Percentiles rank a stretch among this genome's conserved stretches.
Evolutionary conservation across 2,888 invertebrate species (phyloP).

Genomic region (Dynastes tityus): DNA sequence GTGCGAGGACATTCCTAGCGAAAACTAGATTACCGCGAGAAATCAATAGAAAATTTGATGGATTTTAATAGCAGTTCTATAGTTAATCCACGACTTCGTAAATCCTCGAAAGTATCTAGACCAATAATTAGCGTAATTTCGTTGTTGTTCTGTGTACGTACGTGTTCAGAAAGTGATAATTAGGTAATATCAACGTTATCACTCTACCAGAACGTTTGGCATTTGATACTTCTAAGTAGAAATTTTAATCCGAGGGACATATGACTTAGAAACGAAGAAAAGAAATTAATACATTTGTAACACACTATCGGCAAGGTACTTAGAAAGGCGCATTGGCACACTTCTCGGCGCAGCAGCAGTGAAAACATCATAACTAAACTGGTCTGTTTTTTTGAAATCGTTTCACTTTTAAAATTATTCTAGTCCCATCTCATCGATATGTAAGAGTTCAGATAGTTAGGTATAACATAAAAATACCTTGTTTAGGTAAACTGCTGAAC

Average conservation of each 20-base stretch:
- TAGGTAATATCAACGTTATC: constrained; percentile 7
- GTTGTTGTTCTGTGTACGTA: background rate
- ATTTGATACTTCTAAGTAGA: constrained; percentile 17
- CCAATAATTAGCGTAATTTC: too few relatives aligned
- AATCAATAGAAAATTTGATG: too few relatives aligned
- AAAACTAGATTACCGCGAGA: too few relatives aligned
- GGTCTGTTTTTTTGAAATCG: constrained; percentile 48
- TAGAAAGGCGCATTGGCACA: constrained; percentile 52
- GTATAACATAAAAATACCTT: background rate
- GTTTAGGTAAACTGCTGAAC: background rate
- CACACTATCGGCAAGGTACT: constrained; percentile 42
- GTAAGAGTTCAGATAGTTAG: constrained; percentile 4
- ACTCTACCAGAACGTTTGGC: constrained; percentile 10
- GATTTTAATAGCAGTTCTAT: too few relatives aligned
- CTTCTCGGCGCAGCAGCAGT: constrained; percentile 44
- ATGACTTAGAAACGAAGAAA: constrained; percentile 41
- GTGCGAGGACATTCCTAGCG: too few relatives aligned
- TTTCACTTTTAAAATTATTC: constrained; percentile 57
- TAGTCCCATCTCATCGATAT: constrained; percentile 53
- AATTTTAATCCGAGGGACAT: constrained; percentile 32
- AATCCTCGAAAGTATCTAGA: too few relatives aligned
- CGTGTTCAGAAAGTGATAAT: background rate
- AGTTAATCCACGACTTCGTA: background rate
- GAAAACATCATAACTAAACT: constrained; percentile 47
- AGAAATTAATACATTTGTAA: constrained; percentile 50